Evolutionary conservation across 1,140 invertebrate genomes (phyloP), one percentile per base, ranked within the genome.

Genomic region (Pentalonia nigronervosa): DNA sequence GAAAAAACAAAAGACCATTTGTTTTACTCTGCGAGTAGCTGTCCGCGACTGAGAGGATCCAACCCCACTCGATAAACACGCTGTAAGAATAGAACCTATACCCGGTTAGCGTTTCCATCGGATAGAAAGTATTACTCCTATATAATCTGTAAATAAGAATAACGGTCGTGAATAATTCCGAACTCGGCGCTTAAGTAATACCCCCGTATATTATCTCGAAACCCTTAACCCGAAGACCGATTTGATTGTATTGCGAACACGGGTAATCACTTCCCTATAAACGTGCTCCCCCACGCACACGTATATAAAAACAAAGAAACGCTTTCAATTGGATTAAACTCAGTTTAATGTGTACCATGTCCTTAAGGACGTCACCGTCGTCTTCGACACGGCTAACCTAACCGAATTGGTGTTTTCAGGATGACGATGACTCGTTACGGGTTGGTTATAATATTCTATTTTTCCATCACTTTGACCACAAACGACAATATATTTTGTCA

Each of bases 271-370:
- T 93, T 91, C 76, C 67, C 60, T 30, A 76, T 76, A 67, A 45
- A 60, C 23, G 25, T 90, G 21, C 56, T 90, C 36, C 89, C 53
- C 53, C 88, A 50, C 48, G 48, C 21, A 25, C 11, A 30, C 41
- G 23, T 41, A 60, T 60, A 67, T 60, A 92, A 86, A 90, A 93
- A 93, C 91, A 93, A 93, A 93, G 76, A 93, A 93, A 93, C 81
- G 91, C 91, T 93, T 93, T 93, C 91, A 93, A 93, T 93, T 41
- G 91, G 91, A 93, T 93, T 93, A 84, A 93, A 93, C 23, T 34
- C 81, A 36, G 81, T 84, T 84, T 86, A 93, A 93, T 86, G 91
- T 83, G 91, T 83, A 86, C 67, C 67, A 83, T 83, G 50, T 89
- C 88, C 34, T 90, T 90, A 41, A 60, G 34, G 14, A 67, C 25